Base-by-base conservation (phyloP, 1,140 invertebrate genomes). In the Halictus rubicundus region DNA sequence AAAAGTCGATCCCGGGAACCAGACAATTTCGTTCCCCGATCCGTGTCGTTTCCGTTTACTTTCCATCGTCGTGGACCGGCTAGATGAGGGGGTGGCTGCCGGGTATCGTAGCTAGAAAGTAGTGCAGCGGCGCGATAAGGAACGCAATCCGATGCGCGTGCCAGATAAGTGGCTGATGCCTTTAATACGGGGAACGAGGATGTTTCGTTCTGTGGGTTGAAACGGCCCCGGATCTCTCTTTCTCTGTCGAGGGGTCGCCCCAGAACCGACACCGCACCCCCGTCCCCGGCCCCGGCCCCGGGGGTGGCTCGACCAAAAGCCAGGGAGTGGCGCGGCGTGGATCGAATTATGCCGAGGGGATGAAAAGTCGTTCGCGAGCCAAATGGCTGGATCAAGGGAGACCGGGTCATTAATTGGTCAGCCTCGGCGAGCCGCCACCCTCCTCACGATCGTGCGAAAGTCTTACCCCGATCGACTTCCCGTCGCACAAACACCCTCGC, bases 101-200 rank as follows among this genome's bases (percentile, higher is more conserved):
- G 49, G 49, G 5, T 52, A 85, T 86, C 70, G 68, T 82, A 85
- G 88, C 89, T 57, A 57, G 91, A 93, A 93, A 93, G 92, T 92
- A 92, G 90, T 91, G 92, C 90, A 91, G 85, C 87, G 78, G 68
- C 70, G 86, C 90, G 92, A 93, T 93, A 93, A 93, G 92, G 87
- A 89, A 92, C 91, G 91, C 91, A 93, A 93, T 93, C 92, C 91
- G 92, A 93, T 93, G 92, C 92, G 92, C 92, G 92, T 93, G 92
- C 92, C 92, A 93, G 92, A 93, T 93, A 93, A 93, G 92, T 92
- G 88, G 90, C 89, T 90, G 91, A 92, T 92, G 91, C 90, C 89
- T 90, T 87, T 84, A 87, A 88, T 86, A 84, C 80, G 81, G 89
- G 81, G 83, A 87, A 85, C 82, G 82, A 69, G 68, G 85, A 70